Evolutionary conservation across 2,797 vertebrate species (phyloP).

Genomic region (Phoeniculus purpureus): DNA sequence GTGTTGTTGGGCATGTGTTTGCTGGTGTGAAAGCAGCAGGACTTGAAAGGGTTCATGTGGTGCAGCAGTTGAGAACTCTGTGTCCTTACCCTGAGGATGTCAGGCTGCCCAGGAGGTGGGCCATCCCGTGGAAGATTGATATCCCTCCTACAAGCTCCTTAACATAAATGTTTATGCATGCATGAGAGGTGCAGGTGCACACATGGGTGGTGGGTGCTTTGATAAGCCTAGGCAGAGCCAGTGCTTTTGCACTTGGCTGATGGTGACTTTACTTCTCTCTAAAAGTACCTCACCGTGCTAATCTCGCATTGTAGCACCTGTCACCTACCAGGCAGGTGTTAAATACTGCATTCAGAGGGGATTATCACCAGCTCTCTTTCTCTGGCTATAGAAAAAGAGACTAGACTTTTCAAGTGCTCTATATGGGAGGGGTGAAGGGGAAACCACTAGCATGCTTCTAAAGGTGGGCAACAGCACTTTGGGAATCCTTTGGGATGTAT

Average conservation of each 20-base stretch:
- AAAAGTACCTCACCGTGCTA: slow-evolving; percentile 10
- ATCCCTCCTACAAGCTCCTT: background rate
- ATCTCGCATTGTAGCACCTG: slow-evolving; percentile 35
- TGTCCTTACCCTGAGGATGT: background rate
- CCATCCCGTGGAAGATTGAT: background rate
- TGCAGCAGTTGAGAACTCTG: background rate
- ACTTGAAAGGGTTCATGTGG: background rate
- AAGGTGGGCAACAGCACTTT: slow-evolving; percentile 1
- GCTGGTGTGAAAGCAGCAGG: background rate
- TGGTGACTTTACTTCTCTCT: background rate
- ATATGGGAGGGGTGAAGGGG: background rate
- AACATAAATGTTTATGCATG: background rate
- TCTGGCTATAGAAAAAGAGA: background rate
- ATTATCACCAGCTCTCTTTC: slow-evolving; percentile 23
- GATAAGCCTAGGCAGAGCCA: background rate
- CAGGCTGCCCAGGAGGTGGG: background rate
- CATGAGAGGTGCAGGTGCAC: background rate
- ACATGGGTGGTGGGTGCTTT: background rate
- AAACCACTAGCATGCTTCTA: background rate
- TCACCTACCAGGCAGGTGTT: slow-evolving; percentile 46
- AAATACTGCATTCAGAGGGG: slow-evolving; percentile 28
- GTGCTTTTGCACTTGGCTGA: background rate
- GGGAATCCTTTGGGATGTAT: background rate
- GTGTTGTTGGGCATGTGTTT: background rate
- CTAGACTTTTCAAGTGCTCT: background rate